Conservation (phyloP, 92 coral and sea anemone species). For the Zoanthus sociatus region DNA sequence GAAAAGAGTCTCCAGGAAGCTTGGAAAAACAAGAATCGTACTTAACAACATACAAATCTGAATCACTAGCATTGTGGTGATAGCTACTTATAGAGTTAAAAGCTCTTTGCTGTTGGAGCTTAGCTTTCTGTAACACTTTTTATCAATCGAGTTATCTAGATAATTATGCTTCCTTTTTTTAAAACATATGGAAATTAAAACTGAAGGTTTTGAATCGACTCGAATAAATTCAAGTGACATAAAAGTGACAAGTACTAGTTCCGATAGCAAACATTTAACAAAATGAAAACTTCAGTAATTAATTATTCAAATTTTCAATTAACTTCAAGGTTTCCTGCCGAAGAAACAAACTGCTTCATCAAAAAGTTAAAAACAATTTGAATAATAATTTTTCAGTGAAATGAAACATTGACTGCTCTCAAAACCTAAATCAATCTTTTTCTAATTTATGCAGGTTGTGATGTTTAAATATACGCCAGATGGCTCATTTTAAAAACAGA, state of each 20-base stretch:
- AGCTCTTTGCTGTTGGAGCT: neutral
- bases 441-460: too few species aligned
- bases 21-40: neutral
- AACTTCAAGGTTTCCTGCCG: neutral
- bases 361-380: too few species aligned
- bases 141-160: neutral
- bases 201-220: neutral
- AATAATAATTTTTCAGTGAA: too few species aligned
- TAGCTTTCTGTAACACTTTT: neutral
- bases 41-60: neutral
- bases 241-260: neutral
- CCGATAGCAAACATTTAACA: neutral
- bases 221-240: neutral
- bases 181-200: neutral
- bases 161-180: neutral
- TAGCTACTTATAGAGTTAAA: neutral
- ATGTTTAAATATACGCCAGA: too few species aligned
- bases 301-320: conserved; percentile 13
- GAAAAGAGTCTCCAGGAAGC: neutral
- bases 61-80: neutral
- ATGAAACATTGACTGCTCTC: too few species aligned
- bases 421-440: too few species aligned
- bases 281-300: neutral
- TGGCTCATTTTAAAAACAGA: too few species aligned
- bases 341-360: neutral